A percentile compares a stretch with the other conserved stretches of the same genome.
Conservation (phyloP, 2,113 vertebrate species). For the Panthera uncia region DNA sequence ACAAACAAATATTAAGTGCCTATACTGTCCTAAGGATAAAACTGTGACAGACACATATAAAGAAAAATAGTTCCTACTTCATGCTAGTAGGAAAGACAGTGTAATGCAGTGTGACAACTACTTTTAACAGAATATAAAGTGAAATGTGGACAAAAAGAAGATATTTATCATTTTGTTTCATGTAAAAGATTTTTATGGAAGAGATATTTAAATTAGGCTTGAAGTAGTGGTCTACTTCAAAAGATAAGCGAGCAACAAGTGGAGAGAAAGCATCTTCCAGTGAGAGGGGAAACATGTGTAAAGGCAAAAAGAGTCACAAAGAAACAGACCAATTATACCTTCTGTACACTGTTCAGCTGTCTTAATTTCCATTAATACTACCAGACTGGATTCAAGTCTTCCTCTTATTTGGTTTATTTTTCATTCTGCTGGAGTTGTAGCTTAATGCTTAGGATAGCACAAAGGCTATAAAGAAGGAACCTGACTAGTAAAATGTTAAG, state of each 20-base stretch:
- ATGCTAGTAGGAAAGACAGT: background rate
- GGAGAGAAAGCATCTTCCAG: background rate
- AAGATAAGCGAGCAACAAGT: background rate
- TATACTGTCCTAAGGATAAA: background rate
- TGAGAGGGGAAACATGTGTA: background rate
- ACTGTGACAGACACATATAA: background rate
- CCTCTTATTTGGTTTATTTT: background rate
- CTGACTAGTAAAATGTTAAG: background rate
- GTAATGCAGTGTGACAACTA: background rate
- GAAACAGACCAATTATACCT: background rate
- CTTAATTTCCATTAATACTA: slow-evolving; percentile 19
- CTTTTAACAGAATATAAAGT: background rate
- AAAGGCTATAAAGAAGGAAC: background rate
- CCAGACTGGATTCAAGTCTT: background rate
- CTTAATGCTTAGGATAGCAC: background rate
- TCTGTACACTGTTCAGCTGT: background rate
- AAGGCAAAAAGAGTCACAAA: background rate
- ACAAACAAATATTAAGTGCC: background rate
- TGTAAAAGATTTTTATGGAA: background rate
- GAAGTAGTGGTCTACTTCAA: background rate
- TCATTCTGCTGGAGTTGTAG: background rate
- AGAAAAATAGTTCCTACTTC: background rate
- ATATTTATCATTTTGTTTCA: background rate
- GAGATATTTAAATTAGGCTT: background rate
- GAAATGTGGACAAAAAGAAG: background rate